Conservation (phyloP, 2,888 invertebrate genomes). For the Drosophila cracens region DNA sequence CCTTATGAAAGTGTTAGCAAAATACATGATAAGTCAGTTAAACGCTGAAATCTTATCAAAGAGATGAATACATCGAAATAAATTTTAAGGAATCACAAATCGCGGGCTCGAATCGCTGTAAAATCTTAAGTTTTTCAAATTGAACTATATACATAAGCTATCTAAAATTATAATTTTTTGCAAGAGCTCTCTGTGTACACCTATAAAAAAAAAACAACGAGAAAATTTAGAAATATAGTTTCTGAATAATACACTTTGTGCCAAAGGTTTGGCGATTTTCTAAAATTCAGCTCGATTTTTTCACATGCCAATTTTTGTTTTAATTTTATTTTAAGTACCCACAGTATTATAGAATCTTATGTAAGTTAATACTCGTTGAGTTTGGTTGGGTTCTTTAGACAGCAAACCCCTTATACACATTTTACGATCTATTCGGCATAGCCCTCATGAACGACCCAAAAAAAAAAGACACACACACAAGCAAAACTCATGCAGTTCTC, state of each 20-base stretch:
- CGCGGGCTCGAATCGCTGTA: neutral
- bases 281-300: too few relatives aligned
- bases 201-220: neutral
- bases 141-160: too few relatives aligned
- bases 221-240: neutral
- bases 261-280: too few relatives aligned
- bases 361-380: neutral
- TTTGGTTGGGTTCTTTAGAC: neutral
- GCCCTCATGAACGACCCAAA: neutral
- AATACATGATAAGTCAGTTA: neutral
- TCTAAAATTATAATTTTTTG: neutral
- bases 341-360: neutral
- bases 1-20: neutral
- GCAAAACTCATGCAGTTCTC: slow-evolving; percentile 21
- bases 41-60: neutral
- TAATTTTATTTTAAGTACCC: neutral
- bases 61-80: neutral
- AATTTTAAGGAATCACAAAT: neutral
- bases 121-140: too few relatives aligned
- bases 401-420: neutral
- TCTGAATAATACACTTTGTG: too few relatives aligned
- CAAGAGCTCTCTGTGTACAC: too few relatives aligned
- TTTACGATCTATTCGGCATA: neutral
- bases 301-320: too few relatives aligned
- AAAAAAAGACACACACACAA: neutral